Evolutionary conservation across 2,797 vertebrate species (phyloP), one percentile per base, ranked within the genome.

Genomic region (Knipowitschia caucasica): DNA sequence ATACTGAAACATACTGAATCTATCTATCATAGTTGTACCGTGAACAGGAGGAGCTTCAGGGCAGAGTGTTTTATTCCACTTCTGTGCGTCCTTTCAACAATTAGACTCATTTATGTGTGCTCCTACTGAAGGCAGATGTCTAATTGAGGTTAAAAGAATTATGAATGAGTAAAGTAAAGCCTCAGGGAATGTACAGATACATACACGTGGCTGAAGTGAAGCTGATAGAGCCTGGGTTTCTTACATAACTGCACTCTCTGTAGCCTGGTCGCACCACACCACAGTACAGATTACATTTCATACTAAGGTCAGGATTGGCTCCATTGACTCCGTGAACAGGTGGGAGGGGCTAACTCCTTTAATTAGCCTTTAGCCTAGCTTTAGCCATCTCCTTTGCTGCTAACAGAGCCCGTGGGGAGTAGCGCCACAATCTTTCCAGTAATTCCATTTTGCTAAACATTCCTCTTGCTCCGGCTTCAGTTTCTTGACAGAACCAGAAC

Each of bases 61-160:
- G 59, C 58, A 77, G 43, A 60, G 52, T 52, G 64, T 79, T 75
- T 68, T 30, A 67, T 73, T 59, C 54, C 70, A 74, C 56, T 65
- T 52, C 55, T 54, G 53, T 46, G 59, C 61, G 78, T 65, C 70
- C 60, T 77, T 67, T 68, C 38, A 56, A 69, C 51, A 11, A 81
- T 83, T 74, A 77, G 53, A 73, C 58, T 43, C 60, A 42, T 82
- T 83, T 81, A 75, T 83, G 67, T 67, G 71, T 75, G 75, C 64
- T 56, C 53, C 67, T 63, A 70, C 72, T 73, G 62, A 75, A 71
- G 69, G 75, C 79, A 81, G 81, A 86, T 82, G 83, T 82, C 80
- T 84, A 81, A 88, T 80, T 84, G 74, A 85, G 77, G 80, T 83
- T 83, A 75, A 86, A 78, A 62, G 59, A 85, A 85, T 84, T 79